Conservation (phyloP, 2,888 invertebrate genomes). For the Erebia palarica region DNA sequence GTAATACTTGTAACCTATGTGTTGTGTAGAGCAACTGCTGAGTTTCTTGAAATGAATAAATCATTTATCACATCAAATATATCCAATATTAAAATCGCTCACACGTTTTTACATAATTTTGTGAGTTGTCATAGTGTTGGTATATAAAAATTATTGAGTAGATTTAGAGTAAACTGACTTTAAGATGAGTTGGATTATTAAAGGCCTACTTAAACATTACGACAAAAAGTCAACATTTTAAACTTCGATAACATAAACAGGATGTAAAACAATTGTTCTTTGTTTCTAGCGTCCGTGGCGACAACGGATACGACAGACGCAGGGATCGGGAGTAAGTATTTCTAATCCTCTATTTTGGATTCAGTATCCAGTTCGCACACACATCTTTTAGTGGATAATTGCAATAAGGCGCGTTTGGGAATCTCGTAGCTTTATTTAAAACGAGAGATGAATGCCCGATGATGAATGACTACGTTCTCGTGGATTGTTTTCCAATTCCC, state of each 20-base stretch:
- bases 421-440: no score
- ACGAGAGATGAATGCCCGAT: no score
- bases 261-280: neutral
- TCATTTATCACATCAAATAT: no score
- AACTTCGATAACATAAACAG: neutral
- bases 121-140: conserved; percentile 57
- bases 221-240: neutral
- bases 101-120: conserved; percentile 37
- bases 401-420: no score
- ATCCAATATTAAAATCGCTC: conserved; percentile 57
- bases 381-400: no score
- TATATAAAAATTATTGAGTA: conserved; percentile 53
- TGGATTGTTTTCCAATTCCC: no score
- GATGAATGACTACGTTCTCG: no score
- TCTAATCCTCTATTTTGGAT: neutral
- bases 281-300: conserved; percentile 66
- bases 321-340: conserved; percentile 83
- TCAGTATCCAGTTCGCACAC: neutral
- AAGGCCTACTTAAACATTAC: conserved; percentile 72
- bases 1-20: no score
- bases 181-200: conserved; percentile 58
- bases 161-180: conserved; percentile 65
- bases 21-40: no score
- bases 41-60: no score
- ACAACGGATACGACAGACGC: conserved; percentile 79